These are phyloP conservation scores for Drosophila fungiperda DNA, from an alignment of 2,888 invertebrate species.

Conservation along the genomic window DNA sequence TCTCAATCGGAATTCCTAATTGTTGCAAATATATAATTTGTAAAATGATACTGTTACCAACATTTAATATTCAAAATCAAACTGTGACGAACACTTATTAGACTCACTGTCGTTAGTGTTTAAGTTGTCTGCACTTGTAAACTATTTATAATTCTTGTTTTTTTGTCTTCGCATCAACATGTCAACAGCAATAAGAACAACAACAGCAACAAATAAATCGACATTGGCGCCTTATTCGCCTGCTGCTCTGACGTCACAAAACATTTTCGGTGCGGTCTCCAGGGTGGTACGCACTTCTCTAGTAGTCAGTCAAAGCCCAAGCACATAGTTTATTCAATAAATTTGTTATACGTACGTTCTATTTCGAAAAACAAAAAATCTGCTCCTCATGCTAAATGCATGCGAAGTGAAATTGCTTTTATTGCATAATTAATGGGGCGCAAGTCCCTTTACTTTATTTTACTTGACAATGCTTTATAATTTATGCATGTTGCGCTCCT, in stretches of 20 bases:
- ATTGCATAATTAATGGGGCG: slow-evolving; percentile 69
- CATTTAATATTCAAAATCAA: neutral
- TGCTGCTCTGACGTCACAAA: slow-evolving; percentile 55
- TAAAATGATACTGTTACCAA: neutral
- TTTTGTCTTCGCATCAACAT: slow-evolving; percentile 43
- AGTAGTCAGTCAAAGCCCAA: slow-evolving; percentile 5
- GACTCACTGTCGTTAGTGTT: slow-evolving; percentile 14
- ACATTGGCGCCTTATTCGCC: slow-evolving; percentile 67
- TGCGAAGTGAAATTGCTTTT: slow-evolving; percentile 41
- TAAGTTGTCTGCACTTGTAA: slow-evolving; percentile 67
- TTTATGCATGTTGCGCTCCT: slow-evolving; percentile 38
- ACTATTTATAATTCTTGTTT: slow-evolving; percentile 72
- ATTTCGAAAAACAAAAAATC: slow-evolving; percentile 5
- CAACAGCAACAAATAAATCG: slow-evolving; percentile 39
- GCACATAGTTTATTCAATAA: slow-evolving; percentile 65
- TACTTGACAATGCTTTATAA: slow-evolving; percentile 40
- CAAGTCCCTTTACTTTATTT: slow-evolving; percentile 17
- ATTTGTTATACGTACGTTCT: slow-evolving; percentile 35
- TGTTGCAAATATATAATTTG: neutral
- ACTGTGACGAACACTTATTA: neutral
- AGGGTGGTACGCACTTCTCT: slow-evolving; percentile 48
- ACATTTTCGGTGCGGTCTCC: slow-evolving; percentile 23
- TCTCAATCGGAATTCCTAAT: neutral
- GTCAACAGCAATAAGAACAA: slow-evolving; percentile 48
- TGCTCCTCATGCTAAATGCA: slow-evolving; percentile 54